phyloP scores from a whole-genome alignment of 2,888 invertebrate genomes.

The Anthophora plumipes region DNA sequence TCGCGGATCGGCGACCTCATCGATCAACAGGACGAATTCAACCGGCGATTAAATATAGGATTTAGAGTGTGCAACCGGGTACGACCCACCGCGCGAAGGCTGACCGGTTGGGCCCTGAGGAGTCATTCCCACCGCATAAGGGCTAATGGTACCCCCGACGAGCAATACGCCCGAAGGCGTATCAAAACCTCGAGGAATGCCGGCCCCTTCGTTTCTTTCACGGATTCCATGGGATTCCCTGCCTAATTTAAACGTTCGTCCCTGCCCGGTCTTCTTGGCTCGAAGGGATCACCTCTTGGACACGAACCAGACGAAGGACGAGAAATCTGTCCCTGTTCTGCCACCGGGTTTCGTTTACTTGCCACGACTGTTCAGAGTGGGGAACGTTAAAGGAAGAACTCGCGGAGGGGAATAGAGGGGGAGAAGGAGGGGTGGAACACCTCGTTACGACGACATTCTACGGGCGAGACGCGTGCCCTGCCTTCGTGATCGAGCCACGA shows the following conservation, averaged over 20 bases:
- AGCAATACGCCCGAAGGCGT: constrained; percentile 77
- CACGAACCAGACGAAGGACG: constrained; percentile 62
- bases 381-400: constrained; percentile 6
- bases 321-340: constrained; percentile 28
- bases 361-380: not conserved
- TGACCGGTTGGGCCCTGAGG: constrained; percentile 67
- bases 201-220: constrained; percentile 79
- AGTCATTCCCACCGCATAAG: constrained; percentile 77
- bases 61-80: constrained; percentile 66
- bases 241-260: constrained; percentile 83
- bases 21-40: constrained; percentile 49
- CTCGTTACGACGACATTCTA: constrained; percentile 84
- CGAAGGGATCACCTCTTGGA: constrained; percentile 73
- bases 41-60: constrained; percentile 51
- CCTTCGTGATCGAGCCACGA: constrained; percentile 82
- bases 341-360: constrained; percentile 6
- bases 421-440: constrained; percentile 74
- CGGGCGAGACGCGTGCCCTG: constrained; percentile 84
- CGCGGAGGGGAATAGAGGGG: constrained; percentile 7
- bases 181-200: constrained; percentile 81
- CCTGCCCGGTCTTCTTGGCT: constrained; percentile 57
- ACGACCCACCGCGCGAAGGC: constrained; percentile 67
- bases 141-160: constrained; percentile 77
- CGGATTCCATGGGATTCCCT: constrained; percentile 82
- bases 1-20: constrained; percentile 48